phyloP scores from a whole-genome alignment of 2,888 invertebrate genomes.

The Hyposoter dolosus region DNA sequence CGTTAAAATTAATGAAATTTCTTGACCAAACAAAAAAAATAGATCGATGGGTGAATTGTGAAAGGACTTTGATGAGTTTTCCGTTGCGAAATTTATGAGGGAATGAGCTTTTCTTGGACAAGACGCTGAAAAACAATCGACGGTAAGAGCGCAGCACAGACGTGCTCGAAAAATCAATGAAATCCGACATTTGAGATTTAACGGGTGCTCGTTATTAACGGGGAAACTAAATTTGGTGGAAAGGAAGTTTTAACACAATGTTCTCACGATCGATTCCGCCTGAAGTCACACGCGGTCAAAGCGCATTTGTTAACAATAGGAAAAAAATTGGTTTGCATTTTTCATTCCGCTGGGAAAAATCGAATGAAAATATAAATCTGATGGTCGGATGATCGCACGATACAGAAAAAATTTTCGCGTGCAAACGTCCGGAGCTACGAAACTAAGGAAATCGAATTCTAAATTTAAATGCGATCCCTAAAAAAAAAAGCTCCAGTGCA shows the following conservation, averaged over 20 bases:
- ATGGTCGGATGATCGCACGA: background rate
- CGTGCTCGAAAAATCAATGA: background rate
- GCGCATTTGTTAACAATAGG: background rate
- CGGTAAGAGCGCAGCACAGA: background rate
- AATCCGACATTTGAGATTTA: background rate
- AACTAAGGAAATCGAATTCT: constrained; percentile 7
- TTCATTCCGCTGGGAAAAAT: background rate
- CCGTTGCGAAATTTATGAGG: background rate
- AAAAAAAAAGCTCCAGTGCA: background rate
- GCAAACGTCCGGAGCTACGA: constrained; percentile 1
- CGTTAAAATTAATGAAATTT: background rate
- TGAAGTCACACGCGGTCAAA: background rate
- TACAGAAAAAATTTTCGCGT: background rate
- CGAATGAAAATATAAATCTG: background rate
- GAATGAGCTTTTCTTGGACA: background rate
- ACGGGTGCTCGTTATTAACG: background rate
- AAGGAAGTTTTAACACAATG: background rate
- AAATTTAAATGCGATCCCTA: background rate
- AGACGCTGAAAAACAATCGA: background rate
- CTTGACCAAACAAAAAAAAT: background rate
- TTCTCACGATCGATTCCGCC: background rate
- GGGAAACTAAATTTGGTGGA: background rate
- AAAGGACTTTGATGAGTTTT: background rate
- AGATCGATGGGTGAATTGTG: background rate
- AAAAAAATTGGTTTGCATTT: background rate